A percentile compares a stretch with the other conserved stretches of the same genome.
Evolutionary conservation across 2,888 invertebrate species (phyloP).

Genomic region (Rhimphoctona megacephalus): DNA sequence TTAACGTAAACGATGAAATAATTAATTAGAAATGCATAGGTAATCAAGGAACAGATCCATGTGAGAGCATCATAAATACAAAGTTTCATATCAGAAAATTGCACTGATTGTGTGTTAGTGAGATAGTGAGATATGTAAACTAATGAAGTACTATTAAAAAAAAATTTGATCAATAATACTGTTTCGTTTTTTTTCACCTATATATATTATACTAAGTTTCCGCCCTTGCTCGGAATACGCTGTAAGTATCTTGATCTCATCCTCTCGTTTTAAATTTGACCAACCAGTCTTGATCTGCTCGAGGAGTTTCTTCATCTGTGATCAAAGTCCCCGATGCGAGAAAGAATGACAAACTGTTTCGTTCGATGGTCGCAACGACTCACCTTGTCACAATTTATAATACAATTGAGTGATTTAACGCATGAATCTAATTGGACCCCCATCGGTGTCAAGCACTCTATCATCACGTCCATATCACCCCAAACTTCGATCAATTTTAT

Average conservation of each 20-base stretch:
- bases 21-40: neutral
- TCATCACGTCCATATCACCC: constrained; percentile 55
- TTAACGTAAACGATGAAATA: neutral
- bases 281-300: constrained; percentile 44
- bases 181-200: constrained; percentile 1
- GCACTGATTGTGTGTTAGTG: too few species aligned
- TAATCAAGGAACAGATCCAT: neutral
- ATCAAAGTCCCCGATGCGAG: neutral
- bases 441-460: constrained; percentile 48
- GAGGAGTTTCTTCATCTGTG: constrained; percentile 45
- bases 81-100: neutral
- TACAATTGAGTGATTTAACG: constrained; percentile 44
- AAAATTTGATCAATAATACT: neutral
- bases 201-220: constrained; percentile 28
- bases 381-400: constrained; percentile 46
- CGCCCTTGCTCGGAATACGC: constrained; percentile 35
- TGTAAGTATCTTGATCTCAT: constrained; percentile 35
- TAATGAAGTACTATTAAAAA: neutral
- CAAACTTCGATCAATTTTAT: constrained; percentile 48
- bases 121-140: too few species aligned
- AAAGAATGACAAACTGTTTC: neutral
- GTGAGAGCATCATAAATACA: neutral
- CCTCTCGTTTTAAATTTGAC: neutral
- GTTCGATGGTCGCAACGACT: neutral
- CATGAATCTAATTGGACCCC: constrained; percentile 30